Evolutionary conservation across 2,113 vertebrate species (phyloP).

Genomic region (Muscicapa adusta): DNA sequence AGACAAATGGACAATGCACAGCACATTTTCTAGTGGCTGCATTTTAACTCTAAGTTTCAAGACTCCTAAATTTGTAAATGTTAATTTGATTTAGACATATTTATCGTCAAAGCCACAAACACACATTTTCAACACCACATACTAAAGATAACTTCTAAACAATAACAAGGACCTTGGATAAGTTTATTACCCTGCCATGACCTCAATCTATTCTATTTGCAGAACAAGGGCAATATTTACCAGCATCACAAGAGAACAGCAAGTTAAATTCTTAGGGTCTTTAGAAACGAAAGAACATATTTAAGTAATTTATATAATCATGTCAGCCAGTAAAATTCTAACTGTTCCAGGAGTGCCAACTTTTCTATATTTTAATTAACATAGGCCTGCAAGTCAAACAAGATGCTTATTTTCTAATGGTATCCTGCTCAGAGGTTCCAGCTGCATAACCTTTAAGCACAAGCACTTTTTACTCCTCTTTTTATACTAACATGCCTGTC

Average conservation of each 20-base stretch:
- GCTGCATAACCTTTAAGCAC: background rate
- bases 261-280: background rate
- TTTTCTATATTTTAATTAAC: background rate
- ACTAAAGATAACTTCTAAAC: background rate
- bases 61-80: background rate
- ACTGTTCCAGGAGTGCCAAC: background rate
- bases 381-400: background rate
- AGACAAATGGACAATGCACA: rapidly evolving
- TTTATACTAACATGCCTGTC: background rate
- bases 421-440: background rate
- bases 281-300: background rate
- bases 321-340: background rate
- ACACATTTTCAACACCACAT: background rate
- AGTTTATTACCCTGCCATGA: background rate
- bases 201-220: background rate
- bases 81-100: background rate
- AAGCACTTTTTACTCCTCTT: background rate
- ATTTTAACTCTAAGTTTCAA: background rate
- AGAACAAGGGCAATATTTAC: background rate
- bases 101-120: background rate
- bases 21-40: background rate
- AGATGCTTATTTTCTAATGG: background rate
- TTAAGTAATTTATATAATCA: background rate
- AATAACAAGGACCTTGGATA: background rate
- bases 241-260: background rate